A percentile compares a stretch with the other conserved stretches of the same genome.
phyloP scores from a whole-genome alignment of 2,888 invertebrate genomes.

The Stenolophus ochropezus region DNA sequence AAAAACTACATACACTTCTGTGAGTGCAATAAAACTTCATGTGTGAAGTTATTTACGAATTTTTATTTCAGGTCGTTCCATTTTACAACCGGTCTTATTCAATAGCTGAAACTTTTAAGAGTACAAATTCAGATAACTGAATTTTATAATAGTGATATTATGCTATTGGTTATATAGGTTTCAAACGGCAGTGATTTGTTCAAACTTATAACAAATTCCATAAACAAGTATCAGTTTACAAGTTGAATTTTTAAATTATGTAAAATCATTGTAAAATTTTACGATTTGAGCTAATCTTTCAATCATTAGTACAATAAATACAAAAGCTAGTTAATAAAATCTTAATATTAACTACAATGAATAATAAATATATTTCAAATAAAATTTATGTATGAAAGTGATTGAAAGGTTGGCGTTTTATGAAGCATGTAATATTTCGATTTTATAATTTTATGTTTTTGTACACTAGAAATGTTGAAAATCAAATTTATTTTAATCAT shows the following conservation, averaged over 20 bases:
- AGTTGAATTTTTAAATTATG: constrained; percentile 27
- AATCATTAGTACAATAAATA: constrained; percentile 21
- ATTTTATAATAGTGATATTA: constrained; percentile 35
- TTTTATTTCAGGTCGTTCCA: constrained; percentile 51
- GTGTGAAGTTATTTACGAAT: constrained; percentile 35
- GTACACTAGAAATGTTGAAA: constrained; percentile 45
- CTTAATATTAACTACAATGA: neutral
- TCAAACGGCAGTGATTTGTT: constrained; percentile 53
- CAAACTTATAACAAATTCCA: constrained; percentile 43
- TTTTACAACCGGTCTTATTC: constrained; percentile 48
- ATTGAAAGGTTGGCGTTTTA: constrained; percentile 29
- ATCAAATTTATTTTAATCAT: constrained; percentile 60
- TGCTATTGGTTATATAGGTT: constrained; percentile 45
- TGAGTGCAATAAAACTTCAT: constrained; percentile 58
- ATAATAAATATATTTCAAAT: constrained; percentile 6
- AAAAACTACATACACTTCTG: constrained; percentile 63
- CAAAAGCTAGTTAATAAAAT: constrained; percentile 22
- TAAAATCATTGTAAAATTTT: neutral
- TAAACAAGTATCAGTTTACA: constrained; percentile 12
- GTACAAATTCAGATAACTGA: constrained; percentile 55
- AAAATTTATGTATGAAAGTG: neutral
- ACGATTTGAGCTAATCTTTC: constrained; percentile 16
- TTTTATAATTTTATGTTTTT: constrained; percentile 23
- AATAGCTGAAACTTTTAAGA: constrained; percentile 52
- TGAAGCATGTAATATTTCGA: constrained; percentile 7